These are phyloP conservation scores for Cantharis nigra DNA, from an alignment of 2,888 invertebrate species.

Conservation along the genomic window DNA sequence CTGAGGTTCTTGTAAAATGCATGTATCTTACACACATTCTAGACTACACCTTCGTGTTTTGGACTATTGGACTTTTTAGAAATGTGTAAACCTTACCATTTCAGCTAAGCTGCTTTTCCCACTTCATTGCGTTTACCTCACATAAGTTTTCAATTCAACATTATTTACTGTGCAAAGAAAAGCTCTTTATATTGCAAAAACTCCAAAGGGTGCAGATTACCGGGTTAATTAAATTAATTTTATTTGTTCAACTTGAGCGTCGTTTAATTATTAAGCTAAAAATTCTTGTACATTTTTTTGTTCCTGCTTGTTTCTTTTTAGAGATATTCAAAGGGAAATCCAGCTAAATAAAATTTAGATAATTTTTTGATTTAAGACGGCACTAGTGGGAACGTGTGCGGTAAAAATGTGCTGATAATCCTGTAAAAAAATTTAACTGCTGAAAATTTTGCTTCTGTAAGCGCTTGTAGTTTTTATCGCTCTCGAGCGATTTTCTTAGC, in stretches of 20 bases:
- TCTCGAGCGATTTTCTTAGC: background rate
- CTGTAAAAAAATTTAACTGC: background rate
- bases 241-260: background rate
- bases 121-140: constrained; percentile 26
- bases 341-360: background rate
- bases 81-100: constrained; percentile 16
- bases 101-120: constrained; percentile 19
- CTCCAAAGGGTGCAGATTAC: background rate
- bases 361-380: background rate
- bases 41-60: constrained; percentile 15
- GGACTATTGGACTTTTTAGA: constrained; percentile 26
- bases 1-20: constrained; percentile 28
- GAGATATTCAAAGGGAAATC: background rate
- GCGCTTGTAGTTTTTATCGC: background rate
- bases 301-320: background rate
- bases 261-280: background rate
- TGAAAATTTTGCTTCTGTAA: background rate
- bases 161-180: background rate
- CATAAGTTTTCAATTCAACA: constrained; percentile 22
- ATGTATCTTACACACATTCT: constrained; percentile 13
- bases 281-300: background rate
- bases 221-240: background rate
- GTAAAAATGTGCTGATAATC: background rate
- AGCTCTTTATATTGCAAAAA: background rate
- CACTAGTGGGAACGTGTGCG: background rate